Evolutionary conservation across 1,140 invertebrate genomes (phyloP).

Genomic region (Sycophila sp.): DNA sequence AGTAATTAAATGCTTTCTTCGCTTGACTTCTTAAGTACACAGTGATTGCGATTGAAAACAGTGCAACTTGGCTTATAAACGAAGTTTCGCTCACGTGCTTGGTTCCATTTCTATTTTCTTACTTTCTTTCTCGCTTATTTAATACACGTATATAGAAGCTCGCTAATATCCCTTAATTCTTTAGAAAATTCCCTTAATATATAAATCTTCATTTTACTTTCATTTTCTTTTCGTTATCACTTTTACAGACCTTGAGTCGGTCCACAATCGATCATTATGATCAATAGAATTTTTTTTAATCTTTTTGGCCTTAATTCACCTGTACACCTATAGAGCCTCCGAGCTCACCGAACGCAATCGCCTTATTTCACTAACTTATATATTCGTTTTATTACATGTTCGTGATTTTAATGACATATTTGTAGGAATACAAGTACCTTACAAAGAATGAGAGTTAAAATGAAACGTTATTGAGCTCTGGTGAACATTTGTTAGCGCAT

Average conservation of each 20-base stretch:
- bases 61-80: conserved; percentile 15
- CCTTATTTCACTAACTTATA: conserved; percentile 7
- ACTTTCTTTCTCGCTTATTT: conserved; percentile 9
- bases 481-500: neutral
- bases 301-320: conserved; percentile 11
- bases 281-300: conserved; percentile 17
- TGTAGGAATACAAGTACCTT: conserved; percentile 16
- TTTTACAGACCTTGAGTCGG: conserved; percentile 30
- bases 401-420: too few relatives aligned
- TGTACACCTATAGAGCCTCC: neutral
- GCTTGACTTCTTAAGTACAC: conserved; percentile 26
- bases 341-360: neutral
- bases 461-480: neutral
- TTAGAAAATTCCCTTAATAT: conserved; percentile 38
- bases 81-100: neutral
- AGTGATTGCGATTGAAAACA: conserved; percentile 16
- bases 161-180: conserved; percentile 40
- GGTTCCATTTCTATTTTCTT: neutral
- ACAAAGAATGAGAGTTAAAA: conserved; percentile 7
- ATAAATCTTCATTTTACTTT: conserved; percentile 36
- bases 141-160: conserved; percentile 44
- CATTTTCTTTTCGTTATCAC: conserved; percentile 35
- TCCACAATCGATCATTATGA: conserved; percentile 19
- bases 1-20: conserved; percentile 22
- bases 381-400: neutral